A percentile compares a stretch with the other conserved stretches of the same genome.
Conservation (phyloP, 2,797 vertebrate species). For the Euphonia xanthogaster region DNA sequence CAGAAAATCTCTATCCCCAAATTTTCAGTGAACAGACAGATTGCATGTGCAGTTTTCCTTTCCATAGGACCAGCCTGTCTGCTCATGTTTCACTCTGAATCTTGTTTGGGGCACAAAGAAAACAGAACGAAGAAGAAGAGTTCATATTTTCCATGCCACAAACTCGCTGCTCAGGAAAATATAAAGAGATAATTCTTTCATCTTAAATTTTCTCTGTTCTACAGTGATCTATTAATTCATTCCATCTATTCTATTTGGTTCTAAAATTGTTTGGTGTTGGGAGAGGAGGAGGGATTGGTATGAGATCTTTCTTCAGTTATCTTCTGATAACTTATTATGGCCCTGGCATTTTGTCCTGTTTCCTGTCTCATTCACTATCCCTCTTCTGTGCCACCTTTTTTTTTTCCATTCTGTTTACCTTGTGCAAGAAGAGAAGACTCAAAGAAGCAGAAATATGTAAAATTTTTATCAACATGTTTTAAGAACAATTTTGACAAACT, state of each 20-base stretch:
- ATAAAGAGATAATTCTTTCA: background rate
- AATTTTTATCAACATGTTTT: background rate
- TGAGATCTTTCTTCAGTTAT: background rate
- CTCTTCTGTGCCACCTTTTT: background rate
- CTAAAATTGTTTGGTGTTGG: fast-evolving
- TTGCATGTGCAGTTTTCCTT: background rate
- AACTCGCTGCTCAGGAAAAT: background rate
- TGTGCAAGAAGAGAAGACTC: background rate
- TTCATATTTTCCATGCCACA: background rate
- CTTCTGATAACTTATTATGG: background rate
- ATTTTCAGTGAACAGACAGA: background rate
- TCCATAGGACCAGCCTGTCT: background rate
- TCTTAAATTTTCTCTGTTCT: background rate
- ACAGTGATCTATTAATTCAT: background rate
- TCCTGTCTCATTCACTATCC: background rate
- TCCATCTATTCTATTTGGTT: background rate
- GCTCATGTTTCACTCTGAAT: background rate
- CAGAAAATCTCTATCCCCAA: background rate
- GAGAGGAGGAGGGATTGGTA: fast-evolving
- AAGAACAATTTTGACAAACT: background rate
- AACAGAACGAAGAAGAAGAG: background rate
- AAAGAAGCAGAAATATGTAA: background rate
- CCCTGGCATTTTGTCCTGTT: background rate
- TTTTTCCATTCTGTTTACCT: background rate
- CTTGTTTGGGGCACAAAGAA: background rate